phyloP scores from a whole-genome alignment of 2,113 vertebrate genomes.

The Oreotragus oreotragus region DNA sequence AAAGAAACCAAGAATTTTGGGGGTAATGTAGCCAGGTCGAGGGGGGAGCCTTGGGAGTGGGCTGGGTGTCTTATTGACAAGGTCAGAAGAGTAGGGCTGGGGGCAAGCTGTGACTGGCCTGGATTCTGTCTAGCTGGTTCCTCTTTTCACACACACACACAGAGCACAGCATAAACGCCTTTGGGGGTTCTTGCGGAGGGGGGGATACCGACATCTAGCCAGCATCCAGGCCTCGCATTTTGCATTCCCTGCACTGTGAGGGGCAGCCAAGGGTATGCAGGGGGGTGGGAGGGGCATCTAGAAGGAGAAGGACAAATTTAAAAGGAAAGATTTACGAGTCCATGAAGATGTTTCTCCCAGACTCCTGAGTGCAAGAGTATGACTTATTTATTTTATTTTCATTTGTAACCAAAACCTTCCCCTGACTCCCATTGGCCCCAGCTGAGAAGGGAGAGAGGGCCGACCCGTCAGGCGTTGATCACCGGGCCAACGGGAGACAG shows the following conservation, averaged over 20 bases:
- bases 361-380: conserved; percentile 51
- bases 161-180: not conserved
- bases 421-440: conserved; percentile 65
- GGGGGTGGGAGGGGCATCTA: not conserved
- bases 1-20: not conserved
- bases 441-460: conserved; percentile 63
- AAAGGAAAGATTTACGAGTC: conserved; percentile 68
- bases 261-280: not conserved
- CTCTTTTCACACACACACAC: not conserved
- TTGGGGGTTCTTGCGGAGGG: not conserved
- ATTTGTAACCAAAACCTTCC: conserved; percentile 65
- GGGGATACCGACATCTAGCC: not conserved
- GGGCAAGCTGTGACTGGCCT: not conserved
- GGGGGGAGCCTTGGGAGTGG: not conserved
- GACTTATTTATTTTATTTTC: conserved; percentile 71
- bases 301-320: conserved; percentile 61
- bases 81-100: not conserved
- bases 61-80: not conserved
- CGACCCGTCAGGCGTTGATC: conserved; percentile 65
- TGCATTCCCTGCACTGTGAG: conserved; percentile 31
- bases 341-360: conserved; percentile 57
- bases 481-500: conserved; percentile 65
- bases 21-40: not conserved
- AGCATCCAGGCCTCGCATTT: not conserved
- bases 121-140: not conserved